Conservation (phyloP, 2,888 invertebrate species). For the Rapana venosa region DNA sequence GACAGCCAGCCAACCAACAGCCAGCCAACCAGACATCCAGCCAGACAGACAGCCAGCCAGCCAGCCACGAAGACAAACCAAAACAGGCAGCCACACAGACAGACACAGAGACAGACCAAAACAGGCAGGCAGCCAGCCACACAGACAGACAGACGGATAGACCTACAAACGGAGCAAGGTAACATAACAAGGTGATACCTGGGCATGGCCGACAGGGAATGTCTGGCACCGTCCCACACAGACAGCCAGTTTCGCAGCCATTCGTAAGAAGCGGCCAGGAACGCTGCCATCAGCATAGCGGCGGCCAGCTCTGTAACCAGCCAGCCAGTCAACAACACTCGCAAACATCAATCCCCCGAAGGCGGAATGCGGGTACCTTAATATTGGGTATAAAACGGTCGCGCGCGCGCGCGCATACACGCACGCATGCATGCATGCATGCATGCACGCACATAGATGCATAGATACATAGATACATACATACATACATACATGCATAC, state of each 20-base stretch:
- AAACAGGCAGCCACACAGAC: background rate
- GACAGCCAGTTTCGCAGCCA: slow-evolving; percentile 36
- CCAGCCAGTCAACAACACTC: background rate
- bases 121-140: background rate
- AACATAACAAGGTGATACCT: background rate
- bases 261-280: slow-evolving; percentile 20
- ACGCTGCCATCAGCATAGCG: slow-evolving; percentile 34
- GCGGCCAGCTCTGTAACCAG: slow-evolving; percentile 13
- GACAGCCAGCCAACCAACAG: background rate
- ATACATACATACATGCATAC: background rate
- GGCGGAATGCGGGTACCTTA: too few species aligned
- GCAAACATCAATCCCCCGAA: too few species aligned
- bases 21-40: background rate
- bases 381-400: background rate
- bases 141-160: background rate
- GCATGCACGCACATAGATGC: too few species aligned
- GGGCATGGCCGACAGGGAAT: background rate
- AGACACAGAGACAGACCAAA: background rate
- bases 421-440: background rate
- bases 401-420: background rate
- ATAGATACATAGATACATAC: background rate
- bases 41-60: background rate
- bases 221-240: slow-evolving; percentile 16
- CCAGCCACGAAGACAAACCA: background rate
- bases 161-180: background rate